Evolutionary conservation across 2,797 vertebrate species (phyloP).

Genomic region (Hozukius guyotensis): DNA sequence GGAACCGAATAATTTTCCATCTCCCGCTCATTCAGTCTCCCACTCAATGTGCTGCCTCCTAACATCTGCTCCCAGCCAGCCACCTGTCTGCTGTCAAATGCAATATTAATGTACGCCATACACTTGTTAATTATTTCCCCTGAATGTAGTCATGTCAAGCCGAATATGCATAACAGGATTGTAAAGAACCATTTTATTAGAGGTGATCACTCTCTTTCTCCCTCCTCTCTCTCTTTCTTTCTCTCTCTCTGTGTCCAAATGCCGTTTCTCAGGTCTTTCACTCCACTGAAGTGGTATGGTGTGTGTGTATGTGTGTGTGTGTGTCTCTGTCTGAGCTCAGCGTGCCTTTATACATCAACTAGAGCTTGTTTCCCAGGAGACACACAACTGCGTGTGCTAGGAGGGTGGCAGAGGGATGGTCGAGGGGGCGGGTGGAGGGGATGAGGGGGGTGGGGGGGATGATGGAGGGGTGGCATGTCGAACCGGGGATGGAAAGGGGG

Average conservation of each 20-base stretch:
- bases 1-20: slow-evolving; percentile 30
- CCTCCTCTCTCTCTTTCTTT: slow-evolving; percentile 24
- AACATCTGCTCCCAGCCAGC: slow-evolving; percentile 76
- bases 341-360: slow-evolving; percentile 71
- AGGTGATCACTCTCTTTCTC: slow-evolving; percentile 68
- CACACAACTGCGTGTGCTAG: slow-evolving; percentile 78
- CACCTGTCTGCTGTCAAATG: slow-evolving; percentile 79
- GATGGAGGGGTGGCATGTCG: slow-evolving; percentile 71
- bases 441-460: slow-evolving; percentile 57
- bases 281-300: slow-evolving; percentile 54
- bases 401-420: slow-evolving; percentile 78
- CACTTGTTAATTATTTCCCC: slow-evolving; percentile 78
- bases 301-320: slow-evolving; percentile 33
- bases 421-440: slow-evolving; percentile 46
- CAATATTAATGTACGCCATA: slow-evolving; percentile 73
- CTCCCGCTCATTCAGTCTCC: slow-evolving; percentile 24
- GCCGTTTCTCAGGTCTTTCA: slow-evolving; percentile 70
- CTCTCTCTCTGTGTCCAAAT: slow-evolving; percentile 48
- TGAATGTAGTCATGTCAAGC: slow-evolving; percentile 71
- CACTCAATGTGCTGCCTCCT: slow-evolving; percentile 42
- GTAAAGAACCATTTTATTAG: slow-evolving; percentile 72
- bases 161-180: slow-evolving; percentile 72
- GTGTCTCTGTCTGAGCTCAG: slow-evolving; percentile 52
- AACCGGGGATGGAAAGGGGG: slow-evolving; percentile 45
- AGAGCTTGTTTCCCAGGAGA: slow-evolving; percentile 77